Base-by-base conservation (phyloP, 1,140 invertebrate genomes). In the Eriocheir sinensis region DNA sequence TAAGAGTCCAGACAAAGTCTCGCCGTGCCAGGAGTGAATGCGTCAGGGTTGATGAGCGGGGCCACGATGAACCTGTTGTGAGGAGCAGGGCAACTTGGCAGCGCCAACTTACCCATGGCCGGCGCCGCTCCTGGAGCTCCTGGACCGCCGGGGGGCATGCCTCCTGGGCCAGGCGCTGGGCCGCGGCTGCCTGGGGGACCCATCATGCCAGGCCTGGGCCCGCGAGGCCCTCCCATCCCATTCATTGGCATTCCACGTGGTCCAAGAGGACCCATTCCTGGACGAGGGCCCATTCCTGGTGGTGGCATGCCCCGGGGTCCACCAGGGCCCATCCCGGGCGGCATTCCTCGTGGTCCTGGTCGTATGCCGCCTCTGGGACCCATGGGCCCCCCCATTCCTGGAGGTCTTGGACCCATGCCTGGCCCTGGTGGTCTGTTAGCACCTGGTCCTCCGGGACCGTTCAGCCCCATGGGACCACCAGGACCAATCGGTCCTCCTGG, bases 241-340 rank as follows among this genome's bases (percentile, higher is more conserved):
- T 94, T 94, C 60, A 94, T 91, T 60, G 89, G 89, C 85, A 94
- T 85, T 53, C 93, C 93, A 91, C 93, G 93, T 94, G 93, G 93
- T n/a, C 93, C 93, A 48, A 94, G 89, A 32, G 93, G 93, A 36
- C 89, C 89, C 93, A 94, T 94, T 53, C 93, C 93, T 38, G 93
- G 93, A n/a, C 93, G 93, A 36, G 60, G 93, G 53, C 93, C 93
- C 93, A 94, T 94, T 44, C 93, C 93, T 44, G 93, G 92, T 90
- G 88, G 93, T 27, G 93, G 93, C 93, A 94, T 94, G n/a, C 89
- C 89, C n/a, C 89, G 89, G 15, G 89, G 93, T 21, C 88, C 89
- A 12, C 92, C 92, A 40, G 92, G 92, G 36, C 93, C 93, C 93
- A 94, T 94, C 30, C 93, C 93, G 60, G 93, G 93, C 17, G 93